Percentiles rank a stretch among this genome's conserved stretches.
These are phyloP conservation scores for Artibeus lituratus DNA, from an alignment of 2,797 vertebrate genomes.

Conservation along the genomic window DNA sequence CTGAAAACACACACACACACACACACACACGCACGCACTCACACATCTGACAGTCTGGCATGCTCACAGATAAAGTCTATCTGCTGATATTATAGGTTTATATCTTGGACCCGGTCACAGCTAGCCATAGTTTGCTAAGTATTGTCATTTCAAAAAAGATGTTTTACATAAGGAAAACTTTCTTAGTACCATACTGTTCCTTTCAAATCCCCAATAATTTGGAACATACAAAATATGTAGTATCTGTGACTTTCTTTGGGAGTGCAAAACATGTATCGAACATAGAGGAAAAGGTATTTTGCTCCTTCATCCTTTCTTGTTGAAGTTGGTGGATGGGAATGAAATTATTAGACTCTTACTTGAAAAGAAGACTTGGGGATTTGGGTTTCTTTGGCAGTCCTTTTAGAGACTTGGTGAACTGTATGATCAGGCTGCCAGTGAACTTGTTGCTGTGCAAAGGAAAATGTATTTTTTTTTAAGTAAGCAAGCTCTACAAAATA, in stretches of 20 bases:
- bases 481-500: neutral
- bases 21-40: neutral
- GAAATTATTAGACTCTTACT: slow-evolving; percentile 25
- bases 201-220: neutral
- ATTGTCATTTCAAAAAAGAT: neutral
- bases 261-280: neutral
- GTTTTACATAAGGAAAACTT: neutral
- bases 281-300: neutral
- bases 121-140: neutral
- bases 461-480: neutral
- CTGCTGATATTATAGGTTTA: neutral
- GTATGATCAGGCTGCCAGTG: slow-evolving; percentile 12
- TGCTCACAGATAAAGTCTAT: neutral
- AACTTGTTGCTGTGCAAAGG: neutral
- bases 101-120: neutral
- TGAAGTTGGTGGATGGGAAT: neutral
- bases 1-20: neutral
- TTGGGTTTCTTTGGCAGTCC: neutral
- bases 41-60: neutral
- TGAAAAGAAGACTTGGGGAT: neutral
- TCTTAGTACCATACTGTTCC: neutral
- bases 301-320: neutral
- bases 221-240: neutral
- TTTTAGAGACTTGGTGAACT: slow-evolving; percentile 5
- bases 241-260: neutral